Base-by-base conservation (phyloP, 2,113 vertebrate species). In the Barnardius zonarius region DNA sequence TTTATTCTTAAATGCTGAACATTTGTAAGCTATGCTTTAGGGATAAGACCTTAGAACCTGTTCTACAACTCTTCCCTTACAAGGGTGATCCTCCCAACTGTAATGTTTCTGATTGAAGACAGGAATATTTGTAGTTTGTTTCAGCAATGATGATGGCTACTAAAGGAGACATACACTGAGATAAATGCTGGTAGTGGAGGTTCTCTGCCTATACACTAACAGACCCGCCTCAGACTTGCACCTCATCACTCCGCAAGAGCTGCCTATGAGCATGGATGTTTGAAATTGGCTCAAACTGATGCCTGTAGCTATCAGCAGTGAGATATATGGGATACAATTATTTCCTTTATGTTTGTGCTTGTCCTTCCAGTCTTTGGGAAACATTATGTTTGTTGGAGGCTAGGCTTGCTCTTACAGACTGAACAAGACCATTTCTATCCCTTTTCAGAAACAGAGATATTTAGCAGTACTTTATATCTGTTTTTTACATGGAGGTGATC, bases 191-290 rank as follows among this genome's bases (percentile, higher is more conserved):
- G 5, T 37, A 35, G 20, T 59, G 64, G 59, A 69, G 9, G 3
- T 78, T 86, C 30, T 72, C 55, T 59, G 55, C n/a, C 43, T 83
- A 57, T 88, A 17, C 20, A 52, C 10, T 16, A 75, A 37, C 35
- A 46, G 14, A 55, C n/a, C 33, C 84, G 11, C 13, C 43, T 28
- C 41, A 59, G 37, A 37, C 17, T 44, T 84, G 48, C 8, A 84
- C 15, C 51, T 81, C 19, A 48, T 22, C 39, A 30, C 33, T 52
- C 17, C 41, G 33, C 44, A 31, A 31, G 64, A 73, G 66, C 39
- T 11, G 5, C 31, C 55, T 81, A 0, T 52, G 37, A 57, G 12
- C 5, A 1, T 4, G 9, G 49, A 27, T 1, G 0, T 68, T 54
- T 86, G 44, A 44, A 63, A 75, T 9, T 39, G 37, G 43, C 25